These are phyloP conservation scores for Lates calcarifer DNA, from an alignment of 2,113 vertebrate genomes.

Conservation along the genomic window DNA sequence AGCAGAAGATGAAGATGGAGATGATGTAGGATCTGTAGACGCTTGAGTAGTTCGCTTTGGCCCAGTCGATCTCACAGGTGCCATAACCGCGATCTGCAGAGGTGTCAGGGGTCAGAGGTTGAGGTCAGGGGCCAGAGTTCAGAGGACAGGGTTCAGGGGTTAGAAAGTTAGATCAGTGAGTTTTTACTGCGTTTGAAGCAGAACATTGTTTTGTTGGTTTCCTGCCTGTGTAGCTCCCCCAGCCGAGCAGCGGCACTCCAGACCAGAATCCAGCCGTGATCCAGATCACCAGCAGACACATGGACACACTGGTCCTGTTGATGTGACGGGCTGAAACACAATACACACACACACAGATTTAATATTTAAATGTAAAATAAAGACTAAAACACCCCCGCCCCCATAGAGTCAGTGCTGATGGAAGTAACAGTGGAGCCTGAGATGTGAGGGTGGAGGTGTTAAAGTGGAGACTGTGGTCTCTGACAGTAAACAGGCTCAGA, in stretches of 20 bases:
- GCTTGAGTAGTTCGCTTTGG: conserved; percentile 86
- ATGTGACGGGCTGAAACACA: conserved; percentile 83
- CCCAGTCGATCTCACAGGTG: conserved; percentile 89
- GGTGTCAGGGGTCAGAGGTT: background rate
- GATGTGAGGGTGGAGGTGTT: no score
- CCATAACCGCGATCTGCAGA: conserved; percentile 85
- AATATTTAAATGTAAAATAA: background rate
- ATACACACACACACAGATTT: background rate
- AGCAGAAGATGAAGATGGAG: conserved; percentile 85
- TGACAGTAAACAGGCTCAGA: background rate
- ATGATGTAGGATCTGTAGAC: conserved; percentile 86
- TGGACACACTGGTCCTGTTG: conserved; percentile 78
- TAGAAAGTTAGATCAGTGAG: background rate
- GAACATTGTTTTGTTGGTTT: background rate
- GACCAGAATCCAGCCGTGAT: conserved; percentile 88
- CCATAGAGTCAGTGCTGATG: no score
- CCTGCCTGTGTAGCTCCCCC: conserved; percentile 90
- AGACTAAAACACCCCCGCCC: no score
- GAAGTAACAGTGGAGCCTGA: no score
- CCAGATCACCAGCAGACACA: conserved; percentile 87
- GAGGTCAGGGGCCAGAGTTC: background rate
- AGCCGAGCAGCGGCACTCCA: conserved; percentile 87
- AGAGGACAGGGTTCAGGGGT: background rate
- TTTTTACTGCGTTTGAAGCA: background rate
- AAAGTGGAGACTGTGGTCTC: background rate